Conservation (phyloP, 2,888 invertebrate species). For the Acrocyrtus sp. region DNA sequence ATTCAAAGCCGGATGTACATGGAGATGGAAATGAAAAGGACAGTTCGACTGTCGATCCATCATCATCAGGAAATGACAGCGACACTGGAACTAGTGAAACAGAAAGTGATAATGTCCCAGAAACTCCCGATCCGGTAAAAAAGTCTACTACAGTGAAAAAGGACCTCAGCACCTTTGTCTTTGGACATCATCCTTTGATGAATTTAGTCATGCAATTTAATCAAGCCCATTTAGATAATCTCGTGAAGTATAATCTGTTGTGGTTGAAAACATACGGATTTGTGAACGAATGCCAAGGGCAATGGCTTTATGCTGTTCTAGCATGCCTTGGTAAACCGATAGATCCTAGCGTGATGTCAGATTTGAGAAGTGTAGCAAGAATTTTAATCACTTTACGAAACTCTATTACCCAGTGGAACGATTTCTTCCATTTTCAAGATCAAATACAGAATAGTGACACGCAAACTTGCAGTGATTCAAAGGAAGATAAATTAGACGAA, state of each 20-base stretch:
- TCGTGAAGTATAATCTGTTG: conserved; percentile 46
- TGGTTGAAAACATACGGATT: conserved; percentile 55
- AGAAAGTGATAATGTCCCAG: too few species aligned
- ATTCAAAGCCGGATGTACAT: too few species aligned
- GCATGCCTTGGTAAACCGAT: conserved; percentile 54
- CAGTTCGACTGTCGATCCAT: too few species aligned
- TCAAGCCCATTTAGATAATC: conserved; percentile 45
- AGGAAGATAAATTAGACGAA: not conserved
- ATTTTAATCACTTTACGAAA: conserved; percentile 32
- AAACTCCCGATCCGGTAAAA: too few species aligned
- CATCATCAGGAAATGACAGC: too few species aligned
- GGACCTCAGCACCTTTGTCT: too few species aligned
- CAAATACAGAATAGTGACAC: too few species aligned
- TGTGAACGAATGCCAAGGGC: conserved; percentile 53
- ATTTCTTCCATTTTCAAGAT: too few species aligned
- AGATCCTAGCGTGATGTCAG: conserved; percentile 56
- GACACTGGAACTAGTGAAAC: too few species aligned
- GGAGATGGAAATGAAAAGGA: too few species aligned
- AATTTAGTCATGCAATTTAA: conserved; percentile 48
- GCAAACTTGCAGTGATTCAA: not conserved
- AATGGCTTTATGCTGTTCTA: conserved; percentile 59
- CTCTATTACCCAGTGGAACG: not conserved
- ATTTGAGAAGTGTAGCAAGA: conserved; percentile 51
- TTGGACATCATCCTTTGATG: conserved; percentile 43
- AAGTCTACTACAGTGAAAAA: too few species aligned